Evolutionary conservation across 2,113 vertebrate genomes (phyloP), one percentile per base, ranked within the genome.

Genomic region (Puffinus mauretanicus): DNA sequence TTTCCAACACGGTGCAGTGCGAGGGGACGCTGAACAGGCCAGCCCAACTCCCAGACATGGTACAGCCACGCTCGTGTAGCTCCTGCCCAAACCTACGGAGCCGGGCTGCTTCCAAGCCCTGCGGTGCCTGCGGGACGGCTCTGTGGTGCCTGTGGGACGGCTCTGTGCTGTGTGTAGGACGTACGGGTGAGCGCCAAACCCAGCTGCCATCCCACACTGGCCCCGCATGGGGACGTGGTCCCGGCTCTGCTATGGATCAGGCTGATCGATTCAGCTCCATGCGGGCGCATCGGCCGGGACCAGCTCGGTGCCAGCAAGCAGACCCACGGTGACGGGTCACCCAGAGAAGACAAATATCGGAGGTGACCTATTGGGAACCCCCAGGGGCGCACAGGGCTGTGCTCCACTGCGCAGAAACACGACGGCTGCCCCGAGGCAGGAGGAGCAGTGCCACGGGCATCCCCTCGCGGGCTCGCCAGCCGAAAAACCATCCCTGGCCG

Each of bases 1-100:
- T 90, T 87, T 52, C 61, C 47, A n/a, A 1, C 0, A 11, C 10
- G 20, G 10, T 25, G 27, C 73, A 34, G 34, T 13, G 32, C 1
- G 3, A 40, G 82, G 26, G 52, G 71, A 46, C 34, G 6, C 38
- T 2, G 17, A 85, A n/a, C 11, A 64, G 52, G 19, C 11, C 52
- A 82, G 57, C n/a, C 44, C 62, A 51, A 51, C 58, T 91, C 82
- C 62, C 47, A 55, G 51, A 32, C 51, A 30, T 2, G 10, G 51
- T 29, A 29, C 3, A 5, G 83, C 54, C 60, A 26, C 0, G 0
- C 25, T n/a, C 0, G 0, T 4, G 32, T 27, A 25, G 46, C 72
- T 81, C 49, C 85, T 61, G 49, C 34, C 77, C 83, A 71, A 71
- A 49, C 29, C 44, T 17, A 40, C 0, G 2, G 60, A 47, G 24